Evolutionary conservation across 2,113 vertebrate genomes (phyloP).

Genomic region (Catharus minimus): DNA sequence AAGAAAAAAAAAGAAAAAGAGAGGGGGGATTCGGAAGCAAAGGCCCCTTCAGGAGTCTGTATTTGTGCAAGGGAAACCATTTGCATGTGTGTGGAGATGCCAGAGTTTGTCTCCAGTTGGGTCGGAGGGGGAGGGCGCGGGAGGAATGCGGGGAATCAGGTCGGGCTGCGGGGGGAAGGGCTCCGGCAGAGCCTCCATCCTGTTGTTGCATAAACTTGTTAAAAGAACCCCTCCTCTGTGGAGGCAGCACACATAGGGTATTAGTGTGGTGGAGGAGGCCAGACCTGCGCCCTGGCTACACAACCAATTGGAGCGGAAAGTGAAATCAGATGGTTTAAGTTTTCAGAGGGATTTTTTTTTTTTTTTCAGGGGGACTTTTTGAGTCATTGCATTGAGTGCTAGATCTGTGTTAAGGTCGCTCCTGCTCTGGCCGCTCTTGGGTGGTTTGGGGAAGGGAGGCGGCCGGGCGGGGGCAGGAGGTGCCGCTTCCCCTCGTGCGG

Average conservation of each 20-base stretch:
- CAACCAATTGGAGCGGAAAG: slow-evolving; percentile 67
- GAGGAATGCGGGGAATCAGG: slow-evolving; percentile 87
- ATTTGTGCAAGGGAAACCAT: slow-evolving; percentile 72
- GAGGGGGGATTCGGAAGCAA: slow-evolving; percentile 61
- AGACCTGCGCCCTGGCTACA: slow-evolving; percentile 54
- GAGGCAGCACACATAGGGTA: slow-evolving; percentile 63
- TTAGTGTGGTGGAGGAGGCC: slow-evolving; percentile 48
- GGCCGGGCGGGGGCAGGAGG: not conserved
- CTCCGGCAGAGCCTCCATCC: slow-evolving; percentile 71
- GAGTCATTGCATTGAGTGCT: slow-evolving; percentile 55
- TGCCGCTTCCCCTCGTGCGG: not conserved
- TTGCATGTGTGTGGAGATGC: slow-evolving; percentile 77
- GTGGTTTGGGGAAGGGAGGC: slow-evolving; percentile 9
- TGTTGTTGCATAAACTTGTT: slow-evolving; percentile 76
- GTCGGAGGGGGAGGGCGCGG: slow-evolving; percentile 74
- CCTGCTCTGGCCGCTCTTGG: slow-evolving; percentile 14
- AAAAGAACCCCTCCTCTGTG: slow-evolving; percentile 71
- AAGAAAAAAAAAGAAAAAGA: not conserved
- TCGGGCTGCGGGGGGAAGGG: slow-evolving; percentile 76
- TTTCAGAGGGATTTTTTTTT: slow-evolving; percentile 44
- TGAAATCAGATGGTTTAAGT: slow-evolving; percentile 70
- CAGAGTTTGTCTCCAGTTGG: slow-evolving; percentile 77
- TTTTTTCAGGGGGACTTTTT: slow-evolving; percentile 41
- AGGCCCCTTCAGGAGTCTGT: slow-evolving; percentile 64
- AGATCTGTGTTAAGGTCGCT: slow-evolving; percentile 52